phyloP scores from a whole-genome alignment of 2,888 invertebrate genomes.

The Diarsia mendica region DNA sequence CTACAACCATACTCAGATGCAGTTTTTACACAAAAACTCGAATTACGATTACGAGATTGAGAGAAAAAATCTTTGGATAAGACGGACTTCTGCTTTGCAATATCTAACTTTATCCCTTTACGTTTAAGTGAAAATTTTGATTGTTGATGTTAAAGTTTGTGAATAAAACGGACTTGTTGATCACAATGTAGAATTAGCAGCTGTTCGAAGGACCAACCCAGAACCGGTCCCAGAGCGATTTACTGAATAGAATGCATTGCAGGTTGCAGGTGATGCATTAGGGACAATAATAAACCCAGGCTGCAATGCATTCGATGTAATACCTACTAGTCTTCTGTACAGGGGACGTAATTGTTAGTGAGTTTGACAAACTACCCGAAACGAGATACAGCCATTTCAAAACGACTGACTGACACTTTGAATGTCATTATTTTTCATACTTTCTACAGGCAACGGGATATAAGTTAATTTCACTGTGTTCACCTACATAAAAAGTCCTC shows the following conservation, averaged over 20 bases:
- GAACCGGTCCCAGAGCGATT: slow-evolving; percentile 49
- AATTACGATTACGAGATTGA: slow-evolving; percentile 34
- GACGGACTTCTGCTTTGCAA: slow-evolving; percentile 8
- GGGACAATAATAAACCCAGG: slow-evolving; percentile 4
- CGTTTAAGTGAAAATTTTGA: slow-evolving; percentile 3
- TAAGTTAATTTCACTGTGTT: no score
- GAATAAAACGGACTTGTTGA: slow-evolving; percentile 27
- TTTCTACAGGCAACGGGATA: no score
- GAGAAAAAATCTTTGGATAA: slow-evolving; percentile 19
- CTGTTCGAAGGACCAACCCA: slow-evolving; percentile 51
- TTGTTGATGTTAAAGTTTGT: slow-evolving; percentile 16
- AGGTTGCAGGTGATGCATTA: slow-evolving; percentile 34
- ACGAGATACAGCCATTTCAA: not conserved
- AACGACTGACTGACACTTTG: not conserved
- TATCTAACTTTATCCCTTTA: slow-evolving; percentile 25
- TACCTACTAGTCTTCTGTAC: not conserved
- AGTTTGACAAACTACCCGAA: not conserved
- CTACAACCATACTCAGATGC: slow-evolving; percentile 9
- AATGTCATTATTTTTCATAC: not conserved
- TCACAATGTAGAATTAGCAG: slow-evolving; percentile 47
- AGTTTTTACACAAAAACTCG: slow-evolving; percentile 45
- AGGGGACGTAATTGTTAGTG: not conserved
- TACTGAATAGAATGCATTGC: slow-evolving; percentile 33
- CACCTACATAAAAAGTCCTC: not conserved
- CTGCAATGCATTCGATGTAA: slow-evolving; percentile 11